Evolutionary conservation across 2,797 vertebrate genomes (phyloP).

Genomic region (Mus caroli): DNA sequence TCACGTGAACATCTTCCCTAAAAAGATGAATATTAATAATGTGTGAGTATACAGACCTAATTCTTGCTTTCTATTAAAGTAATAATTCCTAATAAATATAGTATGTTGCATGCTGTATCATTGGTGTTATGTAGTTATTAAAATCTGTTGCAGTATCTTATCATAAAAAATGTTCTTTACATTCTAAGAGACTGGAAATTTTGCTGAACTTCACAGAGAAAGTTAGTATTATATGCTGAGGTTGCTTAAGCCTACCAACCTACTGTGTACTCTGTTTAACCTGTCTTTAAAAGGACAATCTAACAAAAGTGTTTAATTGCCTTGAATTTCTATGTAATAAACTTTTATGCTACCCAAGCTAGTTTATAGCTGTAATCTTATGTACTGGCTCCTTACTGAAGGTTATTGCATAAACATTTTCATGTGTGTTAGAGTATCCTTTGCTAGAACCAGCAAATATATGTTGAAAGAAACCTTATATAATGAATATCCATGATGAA

Average conservation of each 20-base stretch:
- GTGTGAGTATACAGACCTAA: too few relatives aligned
- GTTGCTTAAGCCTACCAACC: neutral
- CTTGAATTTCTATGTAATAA: neutral
- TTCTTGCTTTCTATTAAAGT: neutral
- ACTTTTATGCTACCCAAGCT: neutral
- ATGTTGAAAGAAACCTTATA: neutral
- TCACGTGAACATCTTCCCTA: neutral
- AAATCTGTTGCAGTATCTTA: neutral
- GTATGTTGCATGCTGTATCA: neutral
- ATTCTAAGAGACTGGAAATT: neutral
- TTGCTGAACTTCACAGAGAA: neutral
- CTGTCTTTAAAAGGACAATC: neutral
- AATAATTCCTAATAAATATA: neutral
- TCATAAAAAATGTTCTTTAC: neutral
- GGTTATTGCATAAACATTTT: neutral
- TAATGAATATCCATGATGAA: neutral
- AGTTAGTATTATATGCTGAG: neutral
- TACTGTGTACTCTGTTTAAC: neutral
- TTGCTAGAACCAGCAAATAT: neutral
- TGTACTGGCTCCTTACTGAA: neutral
- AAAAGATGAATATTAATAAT: neutral
- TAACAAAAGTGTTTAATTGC: neutral
- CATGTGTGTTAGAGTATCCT: neutral
- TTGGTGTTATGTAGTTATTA: neutral
- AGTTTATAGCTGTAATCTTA: neutral